Evolutionary conservation across 2,888 invertebrate species (phyloP), one percentile per base, ranked within the genome.

Genomic region (Horisme vitalbata): DNA sequence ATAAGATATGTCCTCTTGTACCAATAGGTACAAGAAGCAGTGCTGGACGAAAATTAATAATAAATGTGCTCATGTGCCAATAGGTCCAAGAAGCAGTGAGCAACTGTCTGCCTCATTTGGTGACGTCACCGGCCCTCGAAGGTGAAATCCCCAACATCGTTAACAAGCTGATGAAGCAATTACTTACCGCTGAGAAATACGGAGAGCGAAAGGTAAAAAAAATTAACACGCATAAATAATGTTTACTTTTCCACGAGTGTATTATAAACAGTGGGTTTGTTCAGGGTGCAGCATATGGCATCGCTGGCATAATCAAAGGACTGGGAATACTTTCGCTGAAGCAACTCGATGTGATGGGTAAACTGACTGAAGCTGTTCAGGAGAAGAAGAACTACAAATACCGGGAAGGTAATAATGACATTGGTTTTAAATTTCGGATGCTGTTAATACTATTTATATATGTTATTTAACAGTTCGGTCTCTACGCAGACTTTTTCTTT

Each of bases 81-180:
- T 61, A 94, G 94, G 98, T 99, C 0, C 99, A 99, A 91, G 98
- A 98, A 83, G 96, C 99, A 0, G 99, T 99, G 0, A 96, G 98
- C 30, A 97, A 97, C 80, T 99, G 99, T 74, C 89, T 99, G 52
- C 98, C 99, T 0, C 96, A 97, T 65, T 85, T 99, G 49, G 97
- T 99, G 56, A 77, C 79, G 41, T 87, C 90, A 15, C 96, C 97
- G 0, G 96, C 97, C 0, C 94, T 99, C 11, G 96, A 96, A 76
- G 95, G 95, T 28, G 97, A 98, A 68, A 97, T 98, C 2, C 95
- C 97, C 0, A 92, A 93, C 39, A 94, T 98, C 65, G 94, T 99
- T 34, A 94, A 96, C 70, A 95, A 95, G 72, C 91, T 99, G 21
- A 91, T 98, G 74, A 93, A 95, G 65, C 94, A 96, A 47, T 89